A percentile compares a stretch with the other conserved stretches of the same genome.
Evolutionary conservation across 2,888 invertebrate species (phyloP).

Genomic region (Nomada ruficornis): DNA sequence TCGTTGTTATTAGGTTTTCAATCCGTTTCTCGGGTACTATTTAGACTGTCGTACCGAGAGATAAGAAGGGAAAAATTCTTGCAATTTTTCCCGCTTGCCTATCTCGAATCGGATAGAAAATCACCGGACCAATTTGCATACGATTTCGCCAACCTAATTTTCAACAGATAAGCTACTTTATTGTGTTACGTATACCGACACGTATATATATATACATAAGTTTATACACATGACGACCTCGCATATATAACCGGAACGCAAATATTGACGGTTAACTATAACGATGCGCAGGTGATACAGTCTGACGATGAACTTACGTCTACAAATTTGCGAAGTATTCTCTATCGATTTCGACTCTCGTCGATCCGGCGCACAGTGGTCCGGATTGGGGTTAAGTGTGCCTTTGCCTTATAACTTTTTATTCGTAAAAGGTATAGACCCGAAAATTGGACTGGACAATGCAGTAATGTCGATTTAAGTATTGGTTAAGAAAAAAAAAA

Average conservation of each 20-base stretch:
- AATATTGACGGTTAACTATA: slow-evolving; percentile 51
- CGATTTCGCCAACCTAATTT: slow-evolving; percentile 10
- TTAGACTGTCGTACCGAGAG: too few relatives aligned
- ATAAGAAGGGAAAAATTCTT: not conserved
- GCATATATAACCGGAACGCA: slow-evolving; percentile 43
- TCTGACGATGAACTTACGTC: slow-evolving; percentile 27
- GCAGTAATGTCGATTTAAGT: too few relatives aligned
- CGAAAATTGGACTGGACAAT: too few relatives aligned
- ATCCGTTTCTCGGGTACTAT: not conserved
- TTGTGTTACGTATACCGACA: slow-evolving; percentile 21
- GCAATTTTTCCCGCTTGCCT: not conserved
- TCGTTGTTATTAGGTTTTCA: not conserved
- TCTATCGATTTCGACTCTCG: not conserved
- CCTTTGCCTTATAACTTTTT: too few relatives aligned
- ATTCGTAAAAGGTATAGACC: too few relatives aligned
- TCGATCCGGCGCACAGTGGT: too few relatives aligned
- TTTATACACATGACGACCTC: slow-evolving; percentile 38
- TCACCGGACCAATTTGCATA: not conserved
- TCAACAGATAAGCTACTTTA: slow-evolving; percentile 14
- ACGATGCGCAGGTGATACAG: slow-evolving; percentile 39
- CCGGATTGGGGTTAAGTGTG: too few relatives aligned
- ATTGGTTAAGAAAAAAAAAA: too few relatives aligned
- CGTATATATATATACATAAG: not conserved
- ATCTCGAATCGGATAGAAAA: not conserved
- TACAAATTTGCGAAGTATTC: not conserved